Base-by-base conservation (phyloP, 2,797 vertebrate genomes). In the Lepilemur septentrionalis region DNA sequence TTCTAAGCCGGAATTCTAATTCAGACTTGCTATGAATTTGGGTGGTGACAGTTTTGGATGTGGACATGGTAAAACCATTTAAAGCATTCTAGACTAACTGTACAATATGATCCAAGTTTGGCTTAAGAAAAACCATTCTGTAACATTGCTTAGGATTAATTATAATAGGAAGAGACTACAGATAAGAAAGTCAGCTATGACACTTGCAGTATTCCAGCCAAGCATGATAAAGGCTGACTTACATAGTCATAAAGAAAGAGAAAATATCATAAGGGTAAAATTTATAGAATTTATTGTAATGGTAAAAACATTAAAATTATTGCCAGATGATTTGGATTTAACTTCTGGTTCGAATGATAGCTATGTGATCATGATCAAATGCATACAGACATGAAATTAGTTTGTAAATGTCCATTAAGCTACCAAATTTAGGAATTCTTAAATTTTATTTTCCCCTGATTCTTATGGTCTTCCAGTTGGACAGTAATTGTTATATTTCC, bases 401-500 rank as follows among this genome's bases (percentile, higher is more conserved):
- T 75, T 93, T 69, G 4, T 48, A 89, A 95, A 65, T 88, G 90
- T 50, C 28, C 17, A 87, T 55, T 84, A 92, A 91, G 17, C 30
- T 50, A 75, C 2, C 13, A 79, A 18, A 79, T 75, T 86, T 80
- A 82, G 80, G 30, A 86, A 93, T 86, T 93, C 18, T 50, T 82
- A 67, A 23, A 88, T 72, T 78, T 18, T 41, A 17, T 91, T 76
- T 76, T 63, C 41, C 3, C 22, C 7, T 93, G 14, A 17, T 57
- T 95, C 17, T 70, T 81, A 22, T 84, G 38, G 18, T 55, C 75
- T 97, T 75, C 67, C 46, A 80, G 81, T 91, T 61, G 93, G 63
- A 95, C 18, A 85, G 7, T 43, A 65, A 94, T 78, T 91, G 10
- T 75, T 87, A 73, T 22, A 89, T 90, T 94, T 91, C 18, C 50